Evolutionary conservation across 1,140 invertebrate genomes (phyloP).

Genomic region (Drosophila subpulchrella): DNA sequence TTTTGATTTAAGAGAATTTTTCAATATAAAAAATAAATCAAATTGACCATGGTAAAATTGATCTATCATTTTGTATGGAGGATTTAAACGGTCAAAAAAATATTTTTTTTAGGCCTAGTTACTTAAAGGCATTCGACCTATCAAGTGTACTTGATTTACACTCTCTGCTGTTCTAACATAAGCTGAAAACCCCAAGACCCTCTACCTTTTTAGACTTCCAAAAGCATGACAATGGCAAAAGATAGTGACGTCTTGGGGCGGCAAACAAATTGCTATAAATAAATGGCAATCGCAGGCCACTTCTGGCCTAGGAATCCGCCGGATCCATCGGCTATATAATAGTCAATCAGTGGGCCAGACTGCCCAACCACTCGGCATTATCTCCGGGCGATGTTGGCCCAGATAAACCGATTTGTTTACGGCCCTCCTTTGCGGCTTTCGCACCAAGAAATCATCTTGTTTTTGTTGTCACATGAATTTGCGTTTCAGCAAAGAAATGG

Average conservation of each 20-base stretch:
- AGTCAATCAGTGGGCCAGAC: slow-evolving; percentile 41
- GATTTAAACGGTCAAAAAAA: too few species aligned
- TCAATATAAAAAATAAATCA: too few species aligned
- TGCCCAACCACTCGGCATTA: slow-evolving; percentile 17
- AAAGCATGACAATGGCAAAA: slow-evolving; percentile 21
- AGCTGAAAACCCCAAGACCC: not conserved
- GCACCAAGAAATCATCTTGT: slow-evolving; percentile 18
- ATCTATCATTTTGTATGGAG: too few species aligned
- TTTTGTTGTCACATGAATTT: slow-evolving; percentile 42
- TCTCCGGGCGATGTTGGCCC: slow-evolving; percentile 11
- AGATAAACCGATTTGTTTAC: slow-evolving; percentile 35
- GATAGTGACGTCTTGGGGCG: slow-evolving; percentile 25
- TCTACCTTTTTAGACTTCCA: slow-evolving; percentile 11
- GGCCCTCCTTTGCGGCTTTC: slow-evolving; percentile 11
- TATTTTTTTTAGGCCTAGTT: too few species aligned
- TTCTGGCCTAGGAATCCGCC: slow-evolving; percentile 28
- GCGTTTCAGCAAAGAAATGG: slow-evolving; percentile 15
- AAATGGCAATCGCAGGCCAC: slow-evolving; percentile 4
- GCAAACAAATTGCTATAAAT: slow-evolving; percentile 47
- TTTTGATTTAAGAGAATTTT: too few species aligned
- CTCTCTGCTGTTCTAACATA: not conserved
- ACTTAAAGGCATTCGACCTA: not conserved
- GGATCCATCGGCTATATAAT: slow-evolving; percentile 7
- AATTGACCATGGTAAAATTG: too few species aligned
- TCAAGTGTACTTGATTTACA: slow-evolving; percentile 1